Evolutionary conservation across 2,797 vertebrate genomes (phyloP).

Genomic region (Anguilla megastoma): DNA sequence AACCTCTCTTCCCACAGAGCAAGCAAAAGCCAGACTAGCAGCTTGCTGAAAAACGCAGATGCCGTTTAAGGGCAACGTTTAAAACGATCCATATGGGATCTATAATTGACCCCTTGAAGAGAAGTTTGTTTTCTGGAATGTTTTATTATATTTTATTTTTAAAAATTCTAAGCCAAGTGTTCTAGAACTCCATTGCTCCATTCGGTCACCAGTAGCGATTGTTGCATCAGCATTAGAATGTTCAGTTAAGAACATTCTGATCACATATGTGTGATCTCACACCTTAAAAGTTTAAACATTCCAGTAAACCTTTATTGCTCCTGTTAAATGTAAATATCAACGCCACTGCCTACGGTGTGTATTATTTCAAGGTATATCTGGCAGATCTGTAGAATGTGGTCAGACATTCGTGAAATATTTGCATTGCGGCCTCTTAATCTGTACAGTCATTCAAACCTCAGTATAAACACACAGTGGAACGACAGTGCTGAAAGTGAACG

Average conservation of each 20-base stretch:
- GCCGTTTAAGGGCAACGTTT: not conserved
- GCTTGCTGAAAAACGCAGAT: not conserved
- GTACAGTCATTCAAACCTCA: not conserved
- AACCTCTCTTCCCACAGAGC: not conserved
- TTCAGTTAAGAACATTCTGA: too few relatives aligned
- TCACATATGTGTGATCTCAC: not conserved
- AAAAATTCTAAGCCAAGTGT: too few relatives aligned
- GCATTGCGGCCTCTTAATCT: not conserved
- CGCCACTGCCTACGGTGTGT: not conserved
- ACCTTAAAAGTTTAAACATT: not conserved
- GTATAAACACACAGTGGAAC: slow-evolving; percentile 5
- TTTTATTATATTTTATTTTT: too few relatives aligned
- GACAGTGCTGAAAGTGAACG: not conserved
- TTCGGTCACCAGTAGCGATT: too few relatives aligned
- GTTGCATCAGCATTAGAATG: too few relatives aligned
- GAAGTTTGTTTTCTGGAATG: too few relatives aligned
- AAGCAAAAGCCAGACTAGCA: not conserved
- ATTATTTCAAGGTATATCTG: not conserved
- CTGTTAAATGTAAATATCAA: not conserved
- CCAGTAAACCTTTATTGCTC: not conserved
- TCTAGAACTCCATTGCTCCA: not conserved
- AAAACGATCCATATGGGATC: not conserved
- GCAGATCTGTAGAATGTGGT: not conserved
- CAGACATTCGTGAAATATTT: slow-evolving; percentile 15
- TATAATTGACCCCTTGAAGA: not conserved